A percentile compares a stretch with the other conserved stretches of the same genome.
These are phyloP conservation scores for Halcyon senegalensis DNA, from an alignment of 2,113 vertebrate species.

Conservation along the genomic window DNA sequence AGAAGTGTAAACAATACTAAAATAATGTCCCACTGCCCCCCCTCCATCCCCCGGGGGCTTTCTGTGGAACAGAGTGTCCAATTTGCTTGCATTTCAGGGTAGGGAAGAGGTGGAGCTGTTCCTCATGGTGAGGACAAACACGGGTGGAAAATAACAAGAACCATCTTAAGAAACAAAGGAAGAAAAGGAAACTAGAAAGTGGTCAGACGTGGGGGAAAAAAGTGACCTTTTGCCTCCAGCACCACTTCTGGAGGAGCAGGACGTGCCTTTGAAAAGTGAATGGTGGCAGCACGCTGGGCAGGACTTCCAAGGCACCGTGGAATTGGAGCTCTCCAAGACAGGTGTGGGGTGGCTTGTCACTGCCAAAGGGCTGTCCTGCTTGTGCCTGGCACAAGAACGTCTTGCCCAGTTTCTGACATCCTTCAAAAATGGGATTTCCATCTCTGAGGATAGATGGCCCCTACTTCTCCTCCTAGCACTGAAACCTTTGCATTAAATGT, in stretches of 20 bases:
- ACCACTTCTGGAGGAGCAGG: background rate
- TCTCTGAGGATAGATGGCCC: background rate
- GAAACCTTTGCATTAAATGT: background rate
- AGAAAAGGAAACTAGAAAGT: background rate
- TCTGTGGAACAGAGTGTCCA: background rate
- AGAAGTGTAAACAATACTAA: conserved; percentile 74
- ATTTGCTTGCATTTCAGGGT: conserved; percentile 23
- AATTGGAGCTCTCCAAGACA: background rate
- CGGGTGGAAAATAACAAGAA: background rate
- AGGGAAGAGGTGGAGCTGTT: conserved; percentile 44
- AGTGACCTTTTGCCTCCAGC: background rate
- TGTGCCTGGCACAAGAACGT: background rate
- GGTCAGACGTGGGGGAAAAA: fast-evolving
- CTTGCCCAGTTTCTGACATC: background rate
- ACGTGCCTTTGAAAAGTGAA: fast-evolving
- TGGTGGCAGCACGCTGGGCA: fast-evolving
- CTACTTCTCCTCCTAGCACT: background rate
- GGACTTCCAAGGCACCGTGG: background rate
- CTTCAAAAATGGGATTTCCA: background rate
- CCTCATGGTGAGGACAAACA: background rate
- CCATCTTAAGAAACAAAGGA: background rate
- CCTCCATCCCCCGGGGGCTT: background rate
- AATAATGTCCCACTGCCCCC: conserved; percentile 69
- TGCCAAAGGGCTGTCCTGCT: background rate
- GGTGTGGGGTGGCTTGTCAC: background rate